A percentile compares a stretch with the other conserved stretches of the same genome.
Evolutionary conservation across 1,140 invertebrate genomes (phyloP).

Genomic region (Episyrphus balteatus): DNA sequence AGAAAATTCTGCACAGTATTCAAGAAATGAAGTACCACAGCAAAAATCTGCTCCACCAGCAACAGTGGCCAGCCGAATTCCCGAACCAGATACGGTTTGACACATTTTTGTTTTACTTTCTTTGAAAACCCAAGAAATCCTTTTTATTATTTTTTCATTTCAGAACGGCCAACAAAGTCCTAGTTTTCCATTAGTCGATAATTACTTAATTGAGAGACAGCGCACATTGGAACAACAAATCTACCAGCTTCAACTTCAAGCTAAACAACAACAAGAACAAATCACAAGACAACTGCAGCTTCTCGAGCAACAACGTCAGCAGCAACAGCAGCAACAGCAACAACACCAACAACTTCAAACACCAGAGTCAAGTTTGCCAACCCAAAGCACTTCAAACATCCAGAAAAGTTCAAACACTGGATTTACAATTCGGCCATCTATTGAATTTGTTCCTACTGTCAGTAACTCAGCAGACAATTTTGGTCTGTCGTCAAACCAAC

Average conservation of each 20-base stretch:
- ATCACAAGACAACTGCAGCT: conserved; percentile 52
- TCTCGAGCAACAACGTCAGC: conserved; percentile 40
- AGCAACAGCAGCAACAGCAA: conserved; percentile 10
- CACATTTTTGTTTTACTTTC: not conserved
- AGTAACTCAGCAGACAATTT: no score
- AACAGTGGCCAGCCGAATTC: conserved; percentile 19
- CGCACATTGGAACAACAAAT: conserved; percentile 56
- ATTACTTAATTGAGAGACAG: conserved; percentile 47
- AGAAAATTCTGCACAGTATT: no score
- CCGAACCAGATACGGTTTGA: not conserved
- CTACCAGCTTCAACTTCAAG: conserved; percentile 44
- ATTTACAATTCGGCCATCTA: conserved; percentile 32
- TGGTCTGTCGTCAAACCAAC: no score
- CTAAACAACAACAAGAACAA: conserved; percentile 58
- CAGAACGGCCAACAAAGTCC: conserved; percentile 3
- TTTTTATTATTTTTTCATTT: not conserved
- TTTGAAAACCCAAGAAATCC: not conserved
- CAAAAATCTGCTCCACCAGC: conserved; percentile 10
- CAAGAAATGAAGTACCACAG: no score
- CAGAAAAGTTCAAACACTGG: conserved; percentile 11
- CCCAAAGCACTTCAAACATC: conserved; percentile 19
- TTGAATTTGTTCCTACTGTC: conserved; percentile 29
- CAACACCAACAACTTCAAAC: conserved; percentile 28
- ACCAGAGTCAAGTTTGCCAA: conserved; percentile 34
- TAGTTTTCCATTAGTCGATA: conserved; percentile 14